These are phyloP conservation scores for Enteromius viviparus DNA, from an alignment of 2,797 vertebrate species.

Conservation along the genomic window DNA sequence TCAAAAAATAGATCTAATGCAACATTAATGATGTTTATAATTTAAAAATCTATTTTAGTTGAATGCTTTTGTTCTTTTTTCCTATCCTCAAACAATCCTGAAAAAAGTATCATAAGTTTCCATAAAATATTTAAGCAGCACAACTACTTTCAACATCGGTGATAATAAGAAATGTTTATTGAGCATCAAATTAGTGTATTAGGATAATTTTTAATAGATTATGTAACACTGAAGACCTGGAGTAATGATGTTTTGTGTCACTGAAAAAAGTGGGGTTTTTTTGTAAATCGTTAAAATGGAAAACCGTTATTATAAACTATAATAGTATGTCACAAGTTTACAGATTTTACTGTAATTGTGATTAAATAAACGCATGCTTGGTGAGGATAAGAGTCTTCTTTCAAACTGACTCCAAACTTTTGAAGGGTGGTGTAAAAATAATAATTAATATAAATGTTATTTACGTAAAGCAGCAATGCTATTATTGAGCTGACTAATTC, in stretches of 20 bases:
- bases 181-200: neutral
- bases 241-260: neutral
- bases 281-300: neutral
- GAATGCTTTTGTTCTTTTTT: neutral
- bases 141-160: neutral
- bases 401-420: neutral
- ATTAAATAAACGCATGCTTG: too few relatives aligned
- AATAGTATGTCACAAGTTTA: neutral
- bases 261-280: too few relatives aligned
- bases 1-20: too few relatives aligned
- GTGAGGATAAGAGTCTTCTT: neutral
- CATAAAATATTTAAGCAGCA: neutral
- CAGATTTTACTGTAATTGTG: neutral
- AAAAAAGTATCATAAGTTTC: neutral
- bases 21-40: neutral
- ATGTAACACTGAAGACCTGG: neutral
- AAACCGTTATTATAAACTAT: neutral
- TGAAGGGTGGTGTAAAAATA: neutral
- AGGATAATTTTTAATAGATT: neutral
- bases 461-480: neutral
- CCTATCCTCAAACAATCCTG: neutral
- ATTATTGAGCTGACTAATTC: neutral
- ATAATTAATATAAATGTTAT: neutral
- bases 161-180: neutral
- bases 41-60: neutral